Evolutionary conservation across 37 sponge, comb jelly and placozoan genomes (phyloP).

Genomic region (Corticium candelabrum): DNA sequence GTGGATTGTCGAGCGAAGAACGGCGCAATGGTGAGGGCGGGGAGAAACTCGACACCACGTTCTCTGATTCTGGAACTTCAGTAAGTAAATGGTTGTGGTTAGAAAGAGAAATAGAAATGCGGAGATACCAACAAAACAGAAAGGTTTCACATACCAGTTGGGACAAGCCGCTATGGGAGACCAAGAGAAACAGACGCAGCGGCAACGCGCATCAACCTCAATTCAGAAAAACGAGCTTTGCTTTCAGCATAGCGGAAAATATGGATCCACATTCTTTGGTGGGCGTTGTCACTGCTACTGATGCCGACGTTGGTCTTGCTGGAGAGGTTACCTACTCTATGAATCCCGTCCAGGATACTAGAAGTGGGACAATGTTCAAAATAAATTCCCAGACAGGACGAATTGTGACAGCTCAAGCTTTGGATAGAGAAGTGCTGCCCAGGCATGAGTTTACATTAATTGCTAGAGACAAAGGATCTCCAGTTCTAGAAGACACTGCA

Average conservation of each 20-base stretch:
- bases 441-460: background rate
- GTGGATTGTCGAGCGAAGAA: no score
- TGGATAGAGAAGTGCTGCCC: background rate
- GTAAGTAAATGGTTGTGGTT: no score
- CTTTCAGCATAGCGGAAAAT: background rate
- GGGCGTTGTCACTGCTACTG: background rate
- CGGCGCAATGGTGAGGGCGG: no score
- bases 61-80: no score
- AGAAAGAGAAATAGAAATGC: no score
- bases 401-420: background rate
- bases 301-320: slow-evolving; percentile 25
- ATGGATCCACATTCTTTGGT: background rate
- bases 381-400: background rate
- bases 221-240: background rate
- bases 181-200: no score
- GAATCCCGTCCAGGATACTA: background rate
- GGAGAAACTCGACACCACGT: no score
- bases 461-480: background rate
- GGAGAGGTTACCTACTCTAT: slow-evolving; percentile 17
- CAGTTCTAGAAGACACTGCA: background rate
- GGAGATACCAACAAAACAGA: no score
- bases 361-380: background rate
- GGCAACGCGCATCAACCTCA: no score
- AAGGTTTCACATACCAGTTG: no score
- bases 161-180: no score